Percentiles rank a stretch among this genome's conserved stretches.
Conservation (phyloP, 2,888 invertebrate genomes). For the Dasypogon diadema region DNA sequence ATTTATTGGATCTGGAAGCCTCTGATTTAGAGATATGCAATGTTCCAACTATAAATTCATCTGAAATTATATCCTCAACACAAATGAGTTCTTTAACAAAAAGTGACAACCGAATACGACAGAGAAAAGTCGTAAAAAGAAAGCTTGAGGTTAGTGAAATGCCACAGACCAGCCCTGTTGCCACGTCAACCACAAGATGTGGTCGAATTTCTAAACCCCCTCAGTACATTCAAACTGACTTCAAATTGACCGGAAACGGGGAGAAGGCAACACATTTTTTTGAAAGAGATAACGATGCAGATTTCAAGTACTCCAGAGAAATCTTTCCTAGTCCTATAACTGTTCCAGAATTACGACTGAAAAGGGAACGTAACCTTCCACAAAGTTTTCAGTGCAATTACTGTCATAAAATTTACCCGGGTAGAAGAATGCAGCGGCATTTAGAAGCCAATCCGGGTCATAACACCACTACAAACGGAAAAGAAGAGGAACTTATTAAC, state of each 20-base stretch:
- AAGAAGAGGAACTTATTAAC: conserved; percentile 42
- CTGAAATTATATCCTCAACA: not conserved
- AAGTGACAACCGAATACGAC: not conserved
- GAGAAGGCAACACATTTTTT: not conserved
- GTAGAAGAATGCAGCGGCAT: conserved; percentile 63
- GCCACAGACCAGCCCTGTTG: not conserved
- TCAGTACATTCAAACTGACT: conserved; percentile 23
- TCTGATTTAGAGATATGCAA: not conserved
- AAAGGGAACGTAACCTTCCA: conserved; percentile 60
- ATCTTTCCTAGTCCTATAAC: not conserved
- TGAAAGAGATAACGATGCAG: conserved; percentile 25
- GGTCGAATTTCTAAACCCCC: conserved; percentile 52
- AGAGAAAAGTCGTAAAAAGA: not conserved
- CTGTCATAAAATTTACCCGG: conserved; percentile 66
- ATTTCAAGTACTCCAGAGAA: conserved; percentile 21
- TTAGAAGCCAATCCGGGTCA: conserved; percentile 65
- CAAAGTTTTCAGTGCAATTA: conserved; percentile 64
- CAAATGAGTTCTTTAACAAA: not conserved
- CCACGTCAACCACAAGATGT: conserved; percentile 29
- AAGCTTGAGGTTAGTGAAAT: not conserved
- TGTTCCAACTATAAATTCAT: not conserved
- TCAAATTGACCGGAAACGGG: conserved; percentile 11
- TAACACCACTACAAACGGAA: conserved; percentile 56
- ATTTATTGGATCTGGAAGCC: conserved; percentile 5
- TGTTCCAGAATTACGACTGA: not conserved